Evolutionary conservation across 2,888 invertebrate species (phyloP), one percentile per base, ranked within the genome.

Genomic region (Plebejus anna): DNA sequence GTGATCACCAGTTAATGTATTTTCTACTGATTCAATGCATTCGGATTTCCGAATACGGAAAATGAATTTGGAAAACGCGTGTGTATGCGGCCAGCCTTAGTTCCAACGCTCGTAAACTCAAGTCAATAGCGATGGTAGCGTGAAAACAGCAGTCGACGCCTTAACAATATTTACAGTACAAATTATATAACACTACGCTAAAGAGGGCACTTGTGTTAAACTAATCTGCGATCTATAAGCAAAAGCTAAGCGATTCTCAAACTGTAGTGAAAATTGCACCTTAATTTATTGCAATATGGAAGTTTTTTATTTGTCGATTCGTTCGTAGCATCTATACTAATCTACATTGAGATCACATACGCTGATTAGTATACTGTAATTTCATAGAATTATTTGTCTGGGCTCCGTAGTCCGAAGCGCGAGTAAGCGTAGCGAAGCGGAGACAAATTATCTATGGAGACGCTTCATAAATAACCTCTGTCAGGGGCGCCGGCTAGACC

Each of bases 131-230:
- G 32, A 32, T 47, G 1, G 13, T 38, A 51, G 47, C 51, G 73
- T 13, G 73, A 55, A 73, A 32, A 73, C 73, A 32, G 55, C 73
- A 79, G 76, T 78, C 77, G 75, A 61, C 76, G 76, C 80, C 77
- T 78, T 80, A 85, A 85, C 85, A 85, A 82, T 90, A 91, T 90
- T 84, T 90, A 90, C 88, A 89, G 82, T 89, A 89, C 85, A 86
- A 88, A 87, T 82, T 84, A 82, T 87, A 88, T 85, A 88, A 87
- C 84, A 84, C 85, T 85, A 82, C 84, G 80, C 82, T 84, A 85
- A 82, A 86, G 81, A 83, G 82, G 80, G 83, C 83, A 84, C 81
- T 81, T 82, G 73, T 73, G 73, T 73, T 32, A 80, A 81, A 80
- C 75, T 75, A 81, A 78, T 78, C 79, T 79, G 82, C 81, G 73